phyloP scores from a whole-genome alignment of 1,140 invertebrate genomes.

The Muscidifurax raptorellus region DNA sequence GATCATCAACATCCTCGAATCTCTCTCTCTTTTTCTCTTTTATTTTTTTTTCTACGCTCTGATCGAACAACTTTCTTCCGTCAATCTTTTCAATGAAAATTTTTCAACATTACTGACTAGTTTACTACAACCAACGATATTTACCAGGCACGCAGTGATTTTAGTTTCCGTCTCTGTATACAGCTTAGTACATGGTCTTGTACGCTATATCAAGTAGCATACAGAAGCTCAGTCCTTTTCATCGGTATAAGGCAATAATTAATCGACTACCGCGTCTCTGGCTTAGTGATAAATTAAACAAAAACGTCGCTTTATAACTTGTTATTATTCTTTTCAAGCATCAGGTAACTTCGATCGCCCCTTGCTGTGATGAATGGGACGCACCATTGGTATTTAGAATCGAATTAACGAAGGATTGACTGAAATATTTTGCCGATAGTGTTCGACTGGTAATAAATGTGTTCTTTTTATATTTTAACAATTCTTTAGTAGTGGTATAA shows the following conservation, averaged over 20 bases:
- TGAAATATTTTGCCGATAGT: slow-evolving; percentile 9
- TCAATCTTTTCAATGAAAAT: slow-evolving; percentile 47
- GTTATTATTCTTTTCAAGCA: neutral
- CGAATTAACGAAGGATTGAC: slow-evolving; percentile 11
- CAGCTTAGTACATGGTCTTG: slow-evolving; percentile 17
- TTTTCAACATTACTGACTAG: slow-evolving; percentile 53
- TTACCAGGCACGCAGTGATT: slow-evolving; percentile 50
- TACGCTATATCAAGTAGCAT: slow-evolving; percentile 14
- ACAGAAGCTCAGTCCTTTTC: slow-evolving; percentile 34
- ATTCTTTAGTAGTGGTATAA: neutral
- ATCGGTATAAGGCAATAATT: slow-evolving; percentile 46
- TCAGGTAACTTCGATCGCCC: slow-evolving; percentile 50
- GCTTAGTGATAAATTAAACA: slow-evolving; percentile 34
- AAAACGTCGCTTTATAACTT: slow-evolving; percentile 30
- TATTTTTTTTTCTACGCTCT: neutral
- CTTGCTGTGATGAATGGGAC: slow-evolving; percentile 27
- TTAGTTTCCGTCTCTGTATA: slow-evolving; percentile 21
- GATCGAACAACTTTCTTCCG: neutral
- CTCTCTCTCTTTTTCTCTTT: slow-evolving; percentile 38
- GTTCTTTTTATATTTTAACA: neutral
- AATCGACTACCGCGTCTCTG: slow-evolving; percentile 35
- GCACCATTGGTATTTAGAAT: slow-evolving; percentile 35
- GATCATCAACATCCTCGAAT: slow-evolving; percentile 7
- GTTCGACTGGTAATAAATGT: neutral
- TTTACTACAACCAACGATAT: slow-evolving; percentile 52